Base-by-base conservation (phyloP, 1,140 invertebrate genomes). In the Heliconius himera region DNA sequence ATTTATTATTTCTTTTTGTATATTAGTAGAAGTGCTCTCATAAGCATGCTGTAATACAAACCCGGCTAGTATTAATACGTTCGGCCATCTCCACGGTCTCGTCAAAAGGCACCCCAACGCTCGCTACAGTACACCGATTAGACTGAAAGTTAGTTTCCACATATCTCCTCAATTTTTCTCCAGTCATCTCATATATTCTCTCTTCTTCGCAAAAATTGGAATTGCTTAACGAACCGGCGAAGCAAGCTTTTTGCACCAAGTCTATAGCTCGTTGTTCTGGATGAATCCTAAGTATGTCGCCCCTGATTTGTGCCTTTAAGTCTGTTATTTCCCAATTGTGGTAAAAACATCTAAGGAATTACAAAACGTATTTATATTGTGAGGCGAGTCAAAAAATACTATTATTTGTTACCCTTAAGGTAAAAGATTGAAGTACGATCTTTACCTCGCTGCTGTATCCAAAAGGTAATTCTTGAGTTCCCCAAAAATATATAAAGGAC, bases 71-170 rank as follows among this genome's bases (percentile, higher is more conserved):
- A 9, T 92, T 85, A 49, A 93, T 87, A 36, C 78, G 82, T 75
- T 91, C 88, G 0, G 90, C 90, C 51, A 92, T n/a, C 38, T 87
- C 87, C 38, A 93, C 60, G 0, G 88, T 88, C 66, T 92, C 90
- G 22, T 93, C 90, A 76, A 89, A 92, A 1, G 89, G 88, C 8
- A 93, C 73, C 0, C 91, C 91, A 1, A 89, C 77, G 74, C 89
- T 90, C 5, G 86, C 87, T 0, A 93, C 83, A 0, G 85, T 84
- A 66, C 90, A 93, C 0, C 81, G 66, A 13, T 78, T 79, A 5
- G 87, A 74, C n/a, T 75, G 87, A 41, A 87, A 90, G 78, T 91
- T 83, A 0, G 18, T 38, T 5, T 74, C 74, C 0, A 82, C 85
- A 33, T 85, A 93, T 6, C 60, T 76, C 26, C 78, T 74, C 5